phyloP scores from a whole-genome alignment of 2,113 vertebrate species.

The Dascyllus trimaculatus region DNA sequence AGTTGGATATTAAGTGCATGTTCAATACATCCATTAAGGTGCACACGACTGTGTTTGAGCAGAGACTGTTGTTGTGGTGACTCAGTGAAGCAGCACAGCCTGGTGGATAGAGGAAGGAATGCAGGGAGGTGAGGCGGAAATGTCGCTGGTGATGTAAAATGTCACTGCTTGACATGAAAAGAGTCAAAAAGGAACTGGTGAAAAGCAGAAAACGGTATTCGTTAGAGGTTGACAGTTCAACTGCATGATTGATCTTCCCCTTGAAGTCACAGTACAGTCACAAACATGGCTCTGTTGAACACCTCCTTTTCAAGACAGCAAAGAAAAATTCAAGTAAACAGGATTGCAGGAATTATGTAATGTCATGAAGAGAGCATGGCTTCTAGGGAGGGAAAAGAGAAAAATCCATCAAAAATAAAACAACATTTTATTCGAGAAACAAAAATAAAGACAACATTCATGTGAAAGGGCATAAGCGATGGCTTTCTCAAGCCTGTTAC shows the following conservation, averaged over 20 bases:
- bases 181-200: neutral
- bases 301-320: slow-evolving; percentile 21
- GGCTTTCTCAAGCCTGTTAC: slow-evolving; percentile 19
- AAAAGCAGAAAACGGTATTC: neutral
- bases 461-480: slow-evolving; percentile 32
- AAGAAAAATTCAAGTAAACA: slow-evolving; percentile 82
- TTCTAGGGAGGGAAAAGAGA: neutral
- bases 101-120: slow-evolving; percentile 51
- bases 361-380: slow-evolving; percentile 6
- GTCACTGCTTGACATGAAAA: neutral
- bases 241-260: neutral
- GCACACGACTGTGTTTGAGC: slow-evolving; percentile 36
- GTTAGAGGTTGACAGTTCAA: neutral
- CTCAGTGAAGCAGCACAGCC: slow-evolving; percentile 66
- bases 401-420: slow-evolving; percentile 26
- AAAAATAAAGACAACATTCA: slow-evolving; percentile 37
- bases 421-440: slow-evolving; percentile 7
- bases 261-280: slow-evolving; percentile 32
- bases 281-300: slow-evolving; percentile 30
- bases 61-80: slow-evolving; percentile 34
- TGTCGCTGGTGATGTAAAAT: neutral
- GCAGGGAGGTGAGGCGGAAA: slow-evolving; percentile 5
- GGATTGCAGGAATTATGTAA: slow-evolving; percentile 57
- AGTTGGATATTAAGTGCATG: slow-evolving; percentile 64
- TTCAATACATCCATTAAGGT: slow-evolving; percentile 66